phyloP scores from a whole-genome alignment of 2,888 invertebrate species.

The Nephrotoma appendiculata region DNA sequence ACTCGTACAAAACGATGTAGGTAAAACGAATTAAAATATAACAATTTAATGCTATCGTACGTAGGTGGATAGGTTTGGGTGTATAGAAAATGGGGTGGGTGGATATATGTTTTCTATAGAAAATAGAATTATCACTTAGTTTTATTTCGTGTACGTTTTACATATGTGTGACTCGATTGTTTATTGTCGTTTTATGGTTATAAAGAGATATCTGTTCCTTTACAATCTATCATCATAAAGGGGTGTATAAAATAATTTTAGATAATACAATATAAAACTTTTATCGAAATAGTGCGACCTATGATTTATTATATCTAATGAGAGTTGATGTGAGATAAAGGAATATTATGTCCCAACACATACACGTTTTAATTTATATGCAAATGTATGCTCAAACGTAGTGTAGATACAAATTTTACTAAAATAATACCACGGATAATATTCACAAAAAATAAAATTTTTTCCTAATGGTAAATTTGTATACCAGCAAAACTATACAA shows the following conservation, averaged over 20 bases:
- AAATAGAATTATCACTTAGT: not conserved
- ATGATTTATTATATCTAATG: too few relatives aligned
- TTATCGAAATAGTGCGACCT: too few relatives aligned
- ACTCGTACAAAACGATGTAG: not conserved
- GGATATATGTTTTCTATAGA: too few relatives aligned
- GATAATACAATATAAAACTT: not conserved
- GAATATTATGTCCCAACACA: too few relatives aligned
- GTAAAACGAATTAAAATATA: not conserved
- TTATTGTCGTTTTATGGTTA: not conserved
- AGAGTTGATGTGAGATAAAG: too few relatives aligned
- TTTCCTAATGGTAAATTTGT: too few relatives aligned
- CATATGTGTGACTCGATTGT: not conserved
- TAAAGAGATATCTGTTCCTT: not conserved
- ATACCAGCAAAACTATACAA: too few relatives aligned
- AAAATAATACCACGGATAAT: too few relatives aligned
- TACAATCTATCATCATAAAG: not conserved
- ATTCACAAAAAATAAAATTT: too few relatives aligned
- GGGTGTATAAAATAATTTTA: not conserved
- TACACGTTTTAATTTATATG: too few relatives aligned
- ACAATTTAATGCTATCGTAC: not conserved
- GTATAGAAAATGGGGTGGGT: not conserved
- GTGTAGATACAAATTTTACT: too few relatives aligned
- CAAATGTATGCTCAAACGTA: too few relatives aligned
- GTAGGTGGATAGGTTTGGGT: not conserved
- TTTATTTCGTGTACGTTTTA: not conserved